These are phyloP conservation scores for Baronia brevicornis DNA, from an alignment of 2,888 invertebrate species.

Conservation along the genomic window DNA sequence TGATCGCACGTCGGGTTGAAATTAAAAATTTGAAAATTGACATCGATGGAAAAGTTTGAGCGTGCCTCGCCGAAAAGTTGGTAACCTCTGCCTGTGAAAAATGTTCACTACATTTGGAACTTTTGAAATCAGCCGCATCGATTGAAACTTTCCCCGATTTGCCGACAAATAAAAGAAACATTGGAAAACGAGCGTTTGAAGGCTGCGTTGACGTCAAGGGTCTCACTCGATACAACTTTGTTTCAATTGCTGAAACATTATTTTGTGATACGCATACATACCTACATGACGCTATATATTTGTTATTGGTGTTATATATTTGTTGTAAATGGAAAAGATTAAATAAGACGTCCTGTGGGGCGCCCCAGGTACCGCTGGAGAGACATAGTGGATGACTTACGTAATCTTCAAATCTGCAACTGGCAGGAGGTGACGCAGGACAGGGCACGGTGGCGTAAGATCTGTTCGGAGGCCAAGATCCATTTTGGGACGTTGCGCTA, in stretches of 20 bases:
- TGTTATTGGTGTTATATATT: too few relatives aligned
- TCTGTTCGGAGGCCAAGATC: too few relatives aligned
- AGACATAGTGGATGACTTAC: too few relatives aligned
- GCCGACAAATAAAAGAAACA: constrained; percentile 11
- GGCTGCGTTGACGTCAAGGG: constrained; percentile 5
- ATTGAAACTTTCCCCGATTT: constrained; percentile 14
- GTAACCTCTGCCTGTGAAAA: constrained; percentile 6
- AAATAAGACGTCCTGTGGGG: too few relatives aligned
- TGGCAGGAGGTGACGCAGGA: too few relatives aligned
- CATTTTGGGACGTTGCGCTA: too few relatives aligned
- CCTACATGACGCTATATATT: too few relatives aligned
- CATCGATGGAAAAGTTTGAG: constrained; percentile 8
- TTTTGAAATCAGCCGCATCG: constrained; percentile 10
- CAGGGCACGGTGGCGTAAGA: too few relatives aligned
- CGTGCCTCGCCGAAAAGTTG: constrained; percentile 11
- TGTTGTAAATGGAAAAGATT: too few relatives aligned
- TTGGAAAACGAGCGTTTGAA: constrained; percentile 5
- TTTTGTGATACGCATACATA: not conserved
- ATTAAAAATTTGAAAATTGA: constrained; percentile 18
- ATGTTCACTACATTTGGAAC: constrained; percentile 2
- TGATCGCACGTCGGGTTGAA: constrained; percentile 23
- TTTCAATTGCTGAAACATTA: not conserved
- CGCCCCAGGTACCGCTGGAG: not conserved
- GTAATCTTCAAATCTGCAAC: too few relatives aligned
- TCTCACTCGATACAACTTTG: not conserved